Base-by-base conservation (phyloP, 2,888 invertebrate genomes). In the Congeria kusceri region DNA sequence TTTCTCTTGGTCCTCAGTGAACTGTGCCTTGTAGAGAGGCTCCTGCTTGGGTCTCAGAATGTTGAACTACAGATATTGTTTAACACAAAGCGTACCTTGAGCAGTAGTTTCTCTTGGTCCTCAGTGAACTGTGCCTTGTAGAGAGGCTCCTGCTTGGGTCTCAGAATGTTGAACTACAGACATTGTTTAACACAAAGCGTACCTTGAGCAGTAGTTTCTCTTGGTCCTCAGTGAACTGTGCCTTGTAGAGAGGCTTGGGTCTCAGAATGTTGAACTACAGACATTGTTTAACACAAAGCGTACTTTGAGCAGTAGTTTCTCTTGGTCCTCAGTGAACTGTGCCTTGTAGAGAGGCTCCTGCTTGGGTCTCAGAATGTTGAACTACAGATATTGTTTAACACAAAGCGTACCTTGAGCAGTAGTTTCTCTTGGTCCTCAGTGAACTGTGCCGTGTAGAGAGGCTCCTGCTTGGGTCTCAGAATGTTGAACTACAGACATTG, bases 1-100 rank as follows among this genome's bases (percentile, higher is more conserved):
- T 0, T 95, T 94, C 66, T 95, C 95, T 86, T 96, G 95, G 0
- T 93, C 91, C 23, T 94, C 39, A 90, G 92, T 94, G 95, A 78
- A 76, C 15, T 77, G 73, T 5, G 71, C 64, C 59, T 80, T 86
- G 72, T 86, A 88, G 28, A 71, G 64, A 1, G 89, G 89, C 3
- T 65, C 68, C 27, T 86, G 77, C 66, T 63, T 65, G 0, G 94
- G 94, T 56, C 95, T 94, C 57, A 94, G 95, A 58, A 97, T 95
- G 66, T 96, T 95, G 75, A 96, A 92, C 0, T 89, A n/a, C n/a
- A n/a, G n/a, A n/a, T n/a, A n/a, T n/a, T n/a, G n/a, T n/a, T n/a
- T n/a, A n/a, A n/a, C n/a, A n/a, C n/a, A n/a, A n/a, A n/a, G n/a
- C 20, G 18, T 64, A 96, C 95, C 94, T 96, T 96, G 0, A 96